Conservation (phyloP, 2,888 invertebrate species). For the Pediacus dermestoides region DNA sequence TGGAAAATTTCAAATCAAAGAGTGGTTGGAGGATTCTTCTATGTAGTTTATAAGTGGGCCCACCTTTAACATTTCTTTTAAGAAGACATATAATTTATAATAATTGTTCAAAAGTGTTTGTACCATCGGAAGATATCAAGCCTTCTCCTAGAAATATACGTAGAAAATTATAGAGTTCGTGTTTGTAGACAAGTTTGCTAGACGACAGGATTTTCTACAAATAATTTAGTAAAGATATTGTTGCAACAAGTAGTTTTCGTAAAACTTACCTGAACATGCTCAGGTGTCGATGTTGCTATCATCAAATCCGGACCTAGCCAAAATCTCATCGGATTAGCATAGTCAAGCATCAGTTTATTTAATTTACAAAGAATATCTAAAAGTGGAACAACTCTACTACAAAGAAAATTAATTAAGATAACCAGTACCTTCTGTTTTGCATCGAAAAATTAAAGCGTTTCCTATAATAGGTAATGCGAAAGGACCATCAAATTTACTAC, state of each 20-base stretch:
- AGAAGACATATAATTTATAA: no score
- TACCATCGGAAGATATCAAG: slow-evolving; percentile 27
- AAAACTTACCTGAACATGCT: slow-evolving; percentile 30
- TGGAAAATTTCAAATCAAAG: no score
- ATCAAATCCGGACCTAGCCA: slow-evolving; percentile 31
- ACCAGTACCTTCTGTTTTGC: slow-evolving; percentile 30
- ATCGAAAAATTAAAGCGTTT: slow-evolving; percentile 26
- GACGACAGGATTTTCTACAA: slow-evolving; percentile 33
- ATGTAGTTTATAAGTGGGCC: no score
- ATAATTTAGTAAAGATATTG: no score
- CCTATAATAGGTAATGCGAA: slow-evolving; percentile 29
- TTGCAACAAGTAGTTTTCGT: no score
- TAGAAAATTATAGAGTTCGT: slow-evolving; percentile 30
- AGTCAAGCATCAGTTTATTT: slow-evolving; percentile 16
- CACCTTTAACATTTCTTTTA: no score
- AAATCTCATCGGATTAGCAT: slow-evolving; percentile 28
- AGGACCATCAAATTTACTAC: slow-evolving; percentile 28
- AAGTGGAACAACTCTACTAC: no score
- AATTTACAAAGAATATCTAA: slow-evolving; percentile 26
- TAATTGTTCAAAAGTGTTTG: no score
- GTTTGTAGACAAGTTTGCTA: slow-evolving; percentile 26
- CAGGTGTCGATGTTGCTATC: slow-evolving; percentile 25
- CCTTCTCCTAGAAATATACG: slow-evolving; percentile 29
- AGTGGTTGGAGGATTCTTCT: no score
- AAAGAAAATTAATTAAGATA: no score